Evolutionary conservation across 2,888 invertebrate species (phyloP), one percentile per base, ranked within the genome.

Genomic region (Buathra laborator): DNA sequence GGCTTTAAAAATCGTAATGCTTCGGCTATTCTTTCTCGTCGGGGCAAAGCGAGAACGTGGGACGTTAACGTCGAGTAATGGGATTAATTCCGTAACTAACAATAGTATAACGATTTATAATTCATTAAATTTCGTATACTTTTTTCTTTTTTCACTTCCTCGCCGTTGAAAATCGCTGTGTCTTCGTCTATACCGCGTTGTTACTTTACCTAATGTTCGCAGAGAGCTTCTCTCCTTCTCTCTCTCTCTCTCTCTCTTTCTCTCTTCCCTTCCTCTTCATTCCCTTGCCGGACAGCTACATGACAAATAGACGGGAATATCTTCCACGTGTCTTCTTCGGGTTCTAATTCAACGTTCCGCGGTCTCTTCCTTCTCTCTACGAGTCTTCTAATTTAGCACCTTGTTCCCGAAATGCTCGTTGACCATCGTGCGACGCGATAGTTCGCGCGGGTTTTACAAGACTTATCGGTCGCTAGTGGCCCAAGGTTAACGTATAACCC

Each of bases 341-440:
- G 66, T 68, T 72, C 66, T 81, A 74, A 84, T 81, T 68, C 77
- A 68, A 46, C 43, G 44, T n/a, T 53, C 43, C 74, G 43, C 32
- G 14, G 29, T 12, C 32, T 6, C 32, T 62, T 29, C 29, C 29
- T 19, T 48, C 37, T 68, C 24, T 46, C 59, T 32, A 51, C 83
- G 68, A 53, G 64, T 48, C 74, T 59, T 44, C 66, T 82, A 80
- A 82, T 85, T 85, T 85, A 85, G 82, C 79, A 85, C 82, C 85
- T 82, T 82, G 78, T 67, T 32, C 37, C 67, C 29, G 82, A 76
- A 82, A 76, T 70, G 9, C 76, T 74, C 84, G 81, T 51, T 76
- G 37, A 77, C 56, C 67, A 16, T 44, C 67, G n/a, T 68, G 53
- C 43, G 48, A 29, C 53, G 70, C 75, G 72, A 81, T 77, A 80